phyloP scores from a whole-genome alignment of 2,797 vertebrate genomes.

The Prionace glauca region DNA sequence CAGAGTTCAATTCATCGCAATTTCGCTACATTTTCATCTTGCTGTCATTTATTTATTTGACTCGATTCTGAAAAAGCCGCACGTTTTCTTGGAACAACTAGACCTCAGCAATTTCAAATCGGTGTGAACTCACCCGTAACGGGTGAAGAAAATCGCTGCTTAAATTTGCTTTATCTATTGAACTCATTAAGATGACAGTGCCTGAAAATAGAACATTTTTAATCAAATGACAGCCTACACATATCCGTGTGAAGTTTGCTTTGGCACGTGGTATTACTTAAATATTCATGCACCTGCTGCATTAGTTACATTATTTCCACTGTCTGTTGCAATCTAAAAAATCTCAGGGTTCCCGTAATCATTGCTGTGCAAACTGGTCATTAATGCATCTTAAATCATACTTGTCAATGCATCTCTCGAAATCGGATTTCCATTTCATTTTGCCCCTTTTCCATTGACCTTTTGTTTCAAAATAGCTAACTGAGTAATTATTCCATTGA shows the following conservation, averaged over 20 bases:
- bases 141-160: background rate
- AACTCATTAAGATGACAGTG: background rate
- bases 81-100: background rate
- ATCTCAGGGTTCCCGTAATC: background rate
- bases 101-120: background rate
- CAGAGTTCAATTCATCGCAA: too few relatives aligned
- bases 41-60: background rate
- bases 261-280: background rate
- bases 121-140: background rate
- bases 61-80: background rate
- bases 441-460: background rate
- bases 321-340: background rate
- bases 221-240: slow-evolving; percentile 14
- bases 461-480: background rate
- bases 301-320: slow-evolving; percentile 27
- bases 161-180: background rate
- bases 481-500: background rate
- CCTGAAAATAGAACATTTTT: background rate
- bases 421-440: background rate
- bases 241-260: slow-evolving; percentile 30
- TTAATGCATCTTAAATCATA: background rate
- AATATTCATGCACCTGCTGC: background rate
- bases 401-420: too few relatives aligned
- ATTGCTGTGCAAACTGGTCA: background rate
- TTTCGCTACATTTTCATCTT: background rate